These are phyloP conservation scores for Trissolcus japonicus DNA, from an alignment of 2,888 invertebrate genomes.

Conservation along the genomic window DNA sequence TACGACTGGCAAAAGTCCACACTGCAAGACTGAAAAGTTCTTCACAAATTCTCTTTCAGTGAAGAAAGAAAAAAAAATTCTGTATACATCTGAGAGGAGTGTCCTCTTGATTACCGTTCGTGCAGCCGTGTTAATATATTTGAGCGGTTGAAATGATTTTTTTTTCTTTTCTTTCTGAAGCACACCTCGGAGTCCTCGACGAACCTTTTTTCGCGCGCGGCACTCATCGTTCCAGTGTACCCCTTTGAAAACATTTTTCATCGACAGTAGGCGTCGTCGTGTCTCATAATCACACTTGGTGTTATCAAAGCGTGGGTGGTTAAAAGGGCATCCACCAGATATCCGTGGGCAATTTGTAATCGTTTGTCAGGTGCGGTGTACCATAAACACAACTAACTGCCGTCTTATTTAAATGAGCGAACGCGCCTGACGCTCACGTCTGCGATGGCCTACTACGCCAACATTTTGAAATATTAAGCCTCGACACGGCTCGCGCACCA, in stretches of 20 bases:
- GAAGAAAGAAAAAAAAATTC: conserved; percentile 6
- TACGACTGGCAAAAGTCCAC: neutral
- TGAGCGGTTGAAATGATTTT: conserved; percentile 19
- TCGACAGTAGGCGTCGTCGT: conserved; percentile 43
- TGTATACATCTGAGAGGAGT: conserved; percentile 22
- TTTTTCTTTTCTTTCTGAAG: conserved; percentile 27
- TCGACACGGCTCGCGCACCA: conserved; percentile 52
- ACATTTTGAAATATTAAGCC: conserved; percentile 64
- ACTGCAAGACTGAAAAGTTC: neutral
- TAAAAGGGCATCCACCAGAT: conserved; percentile 60
- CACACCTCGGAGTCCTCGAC: conserved; percentile 34
- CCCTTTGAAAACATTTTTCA: conserved; percentile 49
- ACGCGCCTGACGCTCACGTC: conserved; percentile 54
- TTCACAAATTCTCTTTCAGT: conserved; percentile 12
- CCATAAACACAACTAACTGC: conserved; percentile 74
- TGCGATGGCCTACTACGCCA: conserved; percentile 57
- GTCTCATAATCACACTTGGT: conserved; percentile 54
- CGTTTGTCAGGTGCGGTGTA: conserved; percentile 72
- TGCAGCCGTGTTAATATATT: conserved; percentile 43
- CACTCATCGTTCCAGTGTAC: conserved; percentile 29
- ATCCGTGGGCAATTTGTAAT: conserved; percentile 72
- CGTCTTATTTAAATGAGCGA: conserved; percentile 73
- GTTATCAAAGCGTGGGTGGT: conserved; percentile 55
- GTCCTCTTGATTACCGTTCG: conserved; percentile 36
- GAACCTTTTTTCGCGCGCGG: conserved; percentile 15